Percentiles rank a stretch among this genome's conserved stretches.
Evolutionary conservation across 37 sponge, comb jelly and placozoan species (phyloP).

Genomic region (Trichoplax adhaerens): DNA sequence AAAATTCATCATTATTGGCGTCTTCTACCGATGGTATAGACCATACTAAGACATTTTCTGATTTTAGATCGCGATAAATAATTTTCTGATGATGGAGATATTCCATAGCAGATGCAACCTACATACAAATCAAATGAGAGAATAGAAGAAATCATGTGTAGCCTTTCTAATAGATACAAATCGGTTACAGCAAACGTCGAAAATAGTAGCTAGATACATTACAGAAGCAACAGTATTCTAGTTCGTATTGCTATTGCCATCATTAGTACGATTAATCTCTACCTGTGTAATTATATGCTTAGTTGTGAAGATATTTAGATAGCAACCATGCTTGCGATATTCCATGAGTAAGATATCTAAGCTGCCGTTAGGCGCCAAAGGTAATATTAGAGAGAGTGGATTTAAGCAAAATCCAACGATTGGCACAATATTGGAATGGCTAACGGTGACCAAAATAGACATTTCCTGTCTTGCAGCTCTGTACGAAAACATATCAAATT

Average conservation of each 20-base stretch:
- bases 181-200: too few relatives aligned
- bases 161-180: background rate
- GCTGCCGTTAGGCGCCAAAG: constrained; percentile 54
- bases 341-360: constrained; percentile 25
- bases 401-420: constrained; percentile 28
- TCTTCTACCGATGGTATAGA: constrained; percentile 38
- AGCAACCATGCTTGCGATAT: background rate
- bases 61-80: constrained; percentile 67
- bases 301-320: too few relatives aligned
- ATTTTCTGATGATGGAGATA: constrained; percentile 53
- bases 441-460: constrained; percentile 29
- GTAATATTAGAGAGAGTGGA: constrained; percentile 47
- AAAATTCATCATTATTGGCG: background rate
- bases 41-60: constrained; percentile 61
- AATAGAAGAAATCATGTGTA: background rate
- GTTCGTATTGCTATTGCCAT: too few relatives aligned
- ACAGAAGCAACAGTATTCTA: too few relatives aligned
- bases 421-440: constrained; percentile 30
- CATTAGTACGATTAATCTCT: too few relatives aligned
- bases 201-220: too few relatives aligned
- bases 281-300: too few relatives aligned
- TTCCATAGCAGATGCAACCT: constrained; percentile 56
- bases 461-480: constrained; percentile 16
- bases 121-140: background rate
- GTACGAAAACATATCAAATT: too few relatives aligned